Conservation (phyloP, 2,797 vertebrate genomes). For the Gymnoscopelus microlampas region DNA sequence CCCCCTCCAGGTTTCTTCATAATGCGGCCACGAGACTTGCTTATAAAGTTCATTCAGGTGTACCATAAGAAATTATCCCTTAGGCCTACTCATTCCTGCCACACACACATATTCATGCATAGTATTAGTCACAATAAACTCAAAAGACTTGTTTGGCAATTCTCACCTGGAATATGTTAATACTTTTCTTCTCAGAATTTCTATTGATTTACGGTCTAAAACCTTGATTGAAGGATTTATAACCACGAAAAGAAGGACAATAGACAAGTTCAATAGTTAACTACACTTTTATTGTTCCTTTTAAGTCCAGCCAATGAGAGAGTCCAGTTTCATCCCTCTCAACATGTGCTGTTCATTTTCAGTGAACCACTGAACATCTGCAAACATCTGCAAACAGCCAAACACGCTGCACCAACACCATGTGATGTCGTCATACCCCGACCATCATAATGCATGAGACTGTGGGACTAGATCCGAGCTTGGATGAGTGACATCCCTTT, state of each 20-base stretch:
- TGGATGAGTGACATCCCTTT: slow-evolving; percentile 65
- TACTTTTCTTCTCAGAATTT: no score
- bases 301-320: slow-evolving; percentile 67
- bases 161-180: no score
- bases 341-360: slow-evolving; percentile 55
- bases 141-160: no score
- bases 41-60: no score
- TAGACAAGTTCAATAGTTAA: slow-evolving; percentile 63
- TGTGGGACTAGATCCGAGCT: slow-evolving; percentile 42
- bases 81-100: no score
- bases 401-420: slow-evolving; percentile 44
- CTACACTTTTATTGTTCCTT: slow-evolving; percentile 81
- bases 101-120: no score
- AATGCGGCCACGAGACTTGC: no score
- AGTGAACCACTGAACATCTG: slow-evolving; percentile 51
- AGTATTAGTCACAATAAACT: no score
- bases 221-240: not conserved
- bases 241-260: slow-evolving; percentile 31
- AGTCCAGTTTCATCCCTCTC: slow-evolving; percentile 69
- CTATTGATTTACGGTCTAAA: no score
- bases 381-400: slow-evolving; percentile 52
- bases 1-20: no score
- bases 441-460: slow-evolving; percentile 28
- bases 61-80: no score
- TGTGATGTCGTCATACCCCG: slow-evolving; percentile 47